A percentile compares a stretch with the other conserved stretches of the same genome.
phyloP scores from a whole-genome alignment of 2,888 invertebrate genomes.

The Mystacides longicornis region DNA sequence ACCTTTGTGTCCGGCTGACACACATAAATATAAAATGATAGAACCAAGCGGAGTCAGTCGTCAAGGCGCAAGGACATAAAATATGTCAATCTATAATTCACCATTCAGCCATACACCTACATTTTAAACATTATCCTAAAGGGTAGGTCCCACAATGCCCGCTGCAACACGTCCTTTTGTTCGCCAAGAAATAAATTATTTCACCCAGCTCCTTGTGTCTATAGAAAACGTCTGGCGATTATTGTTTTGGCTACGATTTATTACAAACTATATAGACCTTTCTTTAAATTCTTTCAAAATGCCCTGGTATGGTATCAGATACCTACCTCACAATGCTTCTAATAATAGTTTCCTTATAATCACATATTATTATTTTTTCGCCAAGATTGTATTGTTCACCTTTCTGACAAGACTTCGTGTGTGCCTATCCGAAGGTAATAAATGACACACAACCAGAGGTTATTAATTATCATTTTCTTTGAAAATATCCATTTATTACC shows the following conservation, averaged over 20 bases:
- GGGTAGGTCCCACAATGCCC: constrained; percentile 1
- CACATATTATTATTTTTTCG: too few species aligned
- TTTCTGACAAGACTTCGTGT: too few species aligned
- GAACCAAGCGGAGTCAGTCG: constrained; percentile 17
- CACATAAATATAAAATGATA: constrained; percentile 24
- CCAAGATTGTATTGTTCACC: too few species aligned
- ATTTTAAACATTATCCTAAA: constrained; percentile 16
- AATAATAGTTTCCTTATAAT: too few species aligned
- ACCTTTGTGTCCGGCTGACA: constrained; percentile 19
- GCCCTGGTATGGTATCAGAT: not conserved
- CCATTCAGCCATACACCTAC: constrained; percentile 5
- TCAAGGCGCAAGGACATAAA: constrained; percentile 1
- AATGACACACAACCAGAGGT: too few species aligned
- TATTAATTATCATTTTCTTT: too few species aligned
- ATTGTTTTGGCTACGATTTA: constrained; percentile 20
- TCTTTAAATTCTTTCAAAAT: constrained; percentile 10
- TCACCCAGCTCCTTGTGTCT: constrained; percentile 11
- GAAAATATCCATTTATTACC: too few species aligned
- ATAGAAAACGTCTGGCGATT: constrained; percentile 14
- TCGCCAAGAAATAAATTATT: constrained; percentile 24
- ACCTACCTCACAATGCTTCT: too few species aligned
- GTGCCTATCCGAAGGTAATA: too few species aligned
- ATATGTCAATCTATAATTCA: not conserved
- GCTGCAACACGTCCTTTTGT: constrained; percentile 8
- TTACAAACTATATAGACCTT: constrained; percentile 14